Percentiles rank a stretch among this genome's conserved stretches.
These are phyloP conservation scores for Xiphophorus maculatus DNA, from an alignment of 2,113 vertebrate genomes.

Conservation along the genomic window DNA sequence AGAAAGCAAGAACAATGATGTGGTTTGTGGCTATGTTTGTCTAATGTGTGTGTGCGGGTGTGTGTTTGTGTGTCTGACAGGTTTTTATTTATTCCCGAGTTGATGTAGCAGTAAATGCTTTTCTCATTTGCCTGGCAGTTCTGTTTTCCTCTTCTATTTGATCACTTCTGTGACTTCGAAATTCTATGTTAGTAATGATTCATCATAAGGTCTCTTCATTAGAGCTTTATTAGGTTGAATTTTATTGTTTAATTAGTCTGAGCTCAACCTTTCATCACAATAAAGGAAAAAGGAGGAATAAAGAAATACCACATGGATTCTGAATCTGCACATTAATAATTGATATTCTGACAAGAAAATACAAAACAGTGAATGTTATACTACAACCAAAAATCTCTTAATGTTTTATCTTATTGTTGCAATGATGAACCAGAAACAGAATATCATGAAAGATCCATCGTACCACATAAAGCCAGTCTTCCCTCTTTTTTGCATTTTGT, in stretches of 20 bases:
- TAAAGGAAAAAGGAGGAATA: not conserved
- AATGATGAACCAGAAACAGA: too few relatives aligned
- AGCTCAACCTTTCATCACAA: not conserved
- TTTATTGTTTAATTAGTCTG: slow-evolving; percentile 1
- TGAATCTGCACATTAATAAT: too few relatives aligned
- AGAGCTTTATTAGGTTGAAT: not conserved
- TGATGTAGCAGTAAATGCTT: slow-evolving; percentile 26
- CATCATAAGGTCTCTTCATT: not conserved
- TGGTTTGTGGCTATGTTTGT: slow-evolving; percentile 50
- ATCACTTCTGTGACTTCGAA: not conserved
- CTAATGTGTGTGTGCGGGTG: slow-evolving; percentile 11
- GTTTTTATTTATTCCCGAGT: slow-evolving; percentile 24
- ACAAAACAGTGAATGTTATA: too few relatives aligned
- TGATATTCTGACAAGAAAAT: too few relatives aligned
- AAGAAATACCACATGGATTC: too few relatives aligned
- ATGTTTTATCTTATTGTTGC: too few relatives aligned
- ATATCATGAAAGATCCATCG: too few relatives aligned
- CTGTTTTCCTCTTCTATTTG: not conserved
- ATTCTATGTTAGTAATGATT: not conserved
- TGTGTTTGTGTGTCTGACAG: not conserved
- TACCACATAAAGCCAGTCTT: too few relatives aligned
- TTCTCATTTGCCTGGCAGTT: slow-evolving; percentile 24
- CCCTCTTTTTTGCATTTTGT: too few relatives aligned
- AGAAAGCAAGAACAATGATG: slow-evolving; percentile 45
- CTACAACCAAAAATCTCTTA: too few relatives aligned